These are phyloP conservation scores for Drosophila ironensis DNA, from an alignment of 1,140 invertebrate genomes.

Conservation along the genomic window DNA sequence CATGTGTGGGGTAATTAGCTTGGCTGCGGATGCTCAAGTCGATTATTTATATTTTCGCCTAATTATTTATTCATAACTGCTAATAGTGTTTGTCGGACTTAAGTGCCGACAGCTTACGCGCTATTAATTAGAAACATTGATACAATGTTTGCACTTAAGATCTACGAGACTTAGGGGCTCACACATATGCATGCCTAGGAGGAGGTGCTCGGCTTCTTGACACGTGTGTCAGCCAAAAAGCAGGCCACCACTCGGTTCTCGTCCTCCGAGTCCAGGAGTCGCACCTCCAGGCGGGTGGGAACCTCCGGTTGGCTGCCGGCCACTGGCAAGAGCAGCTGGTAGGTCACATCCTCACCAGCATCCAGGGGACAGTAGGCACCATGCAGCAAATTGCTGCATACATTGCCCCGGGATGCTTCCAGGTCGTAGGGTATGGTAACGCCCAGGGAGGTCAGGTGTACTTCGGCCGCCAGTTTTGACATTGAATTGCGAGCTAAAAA, in stretches of 20 bases:
- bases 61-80: slow-evolving; percentile 75
- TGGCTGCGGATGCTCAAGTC: slow-evolving; percentile 48
- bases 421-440: slow-evolving; percentile 61
- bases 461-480: slow-evolving; percentile 38
- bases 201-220: slow-evolving; percentile 40
- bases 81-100: slow-evolving; percentile 63
- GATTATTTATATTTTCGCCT: slow-evolving; percentile 66
- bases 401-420: slow-evolving; percentile 40
- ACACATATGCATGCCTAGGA: not conserved
- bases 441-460: slow-evolving; percentile 62
- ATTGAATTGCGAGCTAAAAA: slow-evolving; percentile 49
- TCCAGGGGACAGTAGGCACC: slow-evolving; percentile 72
- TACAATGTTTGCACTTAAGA: slow-evolving; percentile 54
- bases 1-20: slow-evolving; percentile 55
- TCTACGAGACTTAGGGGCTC: not conserved
- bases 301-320: slow-evolving; percentile 55
- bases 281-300: slow-evolving; percentile 58
- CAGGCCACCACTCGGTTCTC: slow-evolving; percentile 48
- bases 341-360: slow-evolving; percentile 72
- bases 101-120: slow-evolving; percentile 23
- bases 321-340: slow-evolving; percentile 52
- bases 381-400: slow-evolving; percentile 62
- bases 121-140: slow-evolving; percentile 72
- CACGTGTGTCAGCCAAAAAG: slow-evolving; percentile 59
- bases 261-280: slow-evolving; percentile 37